These are phyloP conservation scores for Tubulanus polymorphus DNA, from an alignment of 2,888 invertebrate species.

Conservation along the genomic window DNA sequence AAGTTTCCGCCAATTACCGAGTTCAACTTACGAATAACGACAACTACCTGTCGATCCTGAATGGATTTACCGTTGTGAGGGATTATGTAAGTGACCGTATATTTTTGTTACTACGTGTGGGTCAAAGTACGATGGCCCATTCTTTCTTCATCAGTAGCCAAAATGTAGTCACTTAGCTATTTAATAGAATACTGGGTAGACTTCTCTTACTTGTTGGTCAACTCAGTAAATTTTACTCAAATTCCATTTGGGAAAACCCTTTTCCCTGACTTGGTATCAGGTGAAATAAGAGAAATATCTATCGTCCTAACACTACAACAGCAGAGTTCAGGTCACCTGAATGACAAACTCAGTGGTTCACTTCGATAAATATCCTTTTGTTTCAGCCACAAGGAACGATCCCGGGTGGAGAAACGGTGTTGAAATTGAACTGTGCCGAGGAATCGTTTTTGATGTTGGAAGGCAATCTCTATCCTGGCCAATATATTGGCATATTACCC, in stretches of 20 bases:
- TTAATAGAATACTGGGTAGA: too few relatives aligned
- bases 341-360: too few relatives aligned
- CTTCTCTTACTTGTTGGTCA: too few relatives aligned
- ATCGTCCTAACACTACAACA: too few relatives aligned
- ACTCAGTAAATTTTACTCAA: too few relatives aligned
- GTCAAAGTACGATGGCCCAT: too few relatives aligned
- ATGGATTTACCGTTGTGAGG: slow-evolving; percentile 33
- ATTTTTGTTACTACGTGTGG: background rate
- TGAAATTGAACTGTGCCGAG: slow-evolving; percentile 29
- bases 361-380: slow-evolving; percentile 2
- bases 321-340: too few relatives aligned
- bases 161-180: too few relatives aligned
- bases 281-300: too few relatives aligned
- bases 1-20: slow-evolving; percentile 43
- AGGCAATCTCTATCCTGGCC: slow-evolving; percentile 31
- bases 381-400: slow-evolving; percentile 29
- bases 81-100: slow-evolving; percentile 31
- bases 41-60: slow-evolving; percentile 44
- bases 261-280: too few relatives aligned
- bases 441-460: slow-evolving; percentile 35
- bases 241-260: too few relatives aligned
- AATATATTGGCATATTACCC: slow-evolving; percentile 34
- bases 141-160: too few relatives aligned
- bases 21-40: slow-evolving; percentile 48
- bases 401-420: slow-evolving; percentile 37